These are phyloP conservation scores for Polietes domitor DNA, from an alignment of 2,888 invertebrate genomes.

Conservation along the genomic window DNA sequence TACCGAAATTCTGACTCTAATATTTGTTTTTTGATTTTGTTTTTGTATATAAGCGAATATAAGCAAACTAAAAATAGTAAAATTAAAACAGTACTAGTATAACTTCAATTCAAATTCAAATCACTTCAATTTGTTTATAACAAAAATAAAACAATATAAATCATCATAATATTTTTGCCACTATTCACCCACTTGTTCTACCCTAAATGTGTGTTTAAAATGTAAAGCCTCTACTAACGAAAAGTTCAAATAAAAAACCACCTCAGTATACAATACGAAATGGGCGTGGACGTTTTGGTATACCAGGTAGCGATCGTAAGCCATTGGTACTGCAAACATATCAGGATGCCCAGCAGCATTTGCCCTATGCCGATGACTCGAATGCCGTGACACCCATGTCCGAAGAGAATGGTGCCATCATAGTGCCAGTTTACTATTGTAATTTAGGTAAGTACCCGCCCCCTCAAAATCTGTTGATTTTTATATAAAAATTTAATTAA, in stretches of 20 bases:
- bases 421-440: conserved; percentile 94
- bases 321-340: conserved; percentile 96
- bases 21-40: conserved; percentile 12
- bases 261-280: conserved; percentile 91
- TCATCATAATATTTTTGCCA: conserved; percentile 72
- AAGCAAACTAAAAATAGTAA: neutral
- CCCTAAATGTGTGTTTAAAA: conserved; percentile 69
- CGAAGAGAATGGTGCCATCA: conserved; percentile 97
- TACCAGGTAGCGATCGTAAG: conserved; percentile 93
- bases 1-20: conserved; percentile 26
- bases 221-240: conserved; percentile 73
- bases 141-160: conserved; percentile 60
- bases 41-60: conserved; percentile 42
- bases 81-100: neutral
- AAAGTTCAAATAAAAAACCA: conserved; percentile 70
- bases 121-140: conserved; percentile 53
- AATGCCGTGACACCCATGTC: conserved; percentile 99
- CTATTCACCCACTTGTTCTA: conserved; percentile 72
- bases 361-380: conserved; percentile 98
- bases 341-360: conserved; percentile 95
- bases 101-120: conserved; percentile 25
- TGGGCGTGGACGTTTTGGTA: conserved; percentile 88
- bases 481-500: too few relatives aligned
- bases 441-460: conserved; percentile 85
- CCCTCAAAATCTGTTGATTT: neutral